Base-by-base conservation (phyloP, 2,888 invertebrate genomes). In the Nudaria mundana region DNA sequence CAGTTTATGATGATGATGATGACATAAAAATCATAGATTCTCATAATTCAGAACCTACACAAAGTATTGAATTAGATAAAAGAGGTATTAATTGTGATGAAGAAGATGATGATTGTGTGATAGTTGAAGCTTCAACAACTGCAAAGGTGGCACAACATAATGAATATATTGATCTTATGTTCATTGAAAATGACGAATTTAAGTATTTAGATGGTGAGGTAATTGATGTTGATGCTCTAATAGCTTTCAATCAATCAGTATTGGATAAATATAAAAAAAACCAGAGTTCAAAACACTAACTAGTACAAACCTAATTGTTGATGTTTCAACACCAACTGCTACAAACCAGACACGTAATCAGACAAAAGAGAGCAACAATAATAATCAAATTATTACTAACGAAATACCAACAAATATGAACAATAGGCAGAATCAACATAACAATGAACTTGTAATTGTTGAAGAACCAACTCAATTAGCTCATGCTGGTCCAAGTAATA, bases 221-320 rank as follows among this genome's bases (percentile, higher is more conserved):
- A 6, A 63, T 69, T 35, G 64, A 72, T 63, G 40, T 76, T 44
- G 76, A 78, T 48, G 57, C 66, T 29, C 32, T 76, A 3, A 62
- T 78, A 36, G 68, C 66, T 42, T 55, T 66, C 44, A 73, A 65
- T 52, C 48, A 52, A 40, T 45, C 54, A n/a, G 44, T 72, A 30
- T 42, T 61, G 25, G 10, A 37, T 11, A 51, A 47, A 44, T 47
- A 25, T 26, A 48, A 44, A 32, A n/a, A n/a, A 30, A 30, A 2
- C 5, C 11, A 7, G 15, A n/a, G 22, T 4, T 22, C n/a, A 26
- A 15, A n/a, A 14, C 38, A 16, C 30, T 26, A 0, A 33, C 20
- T 12, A 26, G 11, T 6, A 30, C 37, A 15, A 43, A 41, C 30
- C 14, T 28, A 33, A 39, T 51, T 12, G 23, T 48, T 28, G 40